Base-by-base conservation (phyloP, 2,888 invertebrate species). In the Abrostola tripartita region DNA sequence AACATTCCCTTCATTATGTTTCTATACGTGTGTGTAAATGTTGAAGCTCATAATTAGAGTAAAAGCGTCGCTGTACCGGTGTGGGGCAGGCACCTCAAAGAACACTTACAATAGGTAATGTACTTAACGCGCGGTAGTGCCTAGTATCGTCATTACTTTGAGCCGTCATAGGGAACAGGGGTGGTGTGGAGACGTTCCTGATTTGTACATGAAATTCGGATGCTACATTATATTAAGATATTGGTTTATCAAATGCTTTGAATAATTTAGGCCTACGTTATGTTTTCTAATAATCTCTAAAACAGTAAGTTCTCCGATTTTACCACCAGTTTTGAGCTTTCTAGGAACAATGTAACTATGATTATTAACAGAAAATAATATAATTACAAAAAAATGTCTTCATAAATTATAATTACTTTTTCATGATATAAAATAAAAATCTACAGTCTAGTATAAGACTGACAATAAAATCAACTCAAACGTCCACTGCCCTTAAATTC, bases 31-130 rank as follows among this genome's bases (percentile, higher is more conserved):
- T 74, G 79, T 79, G 78, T 81, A 83, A 82, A 81, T 85, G 83
- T 79, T 76, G 74, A 80, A 79, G 84, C 82, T 90, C 88, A 90
- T 93, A 92, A 93, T 94, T 93, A 93, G 91, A 89, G 92, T 91
- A 86, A 90, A 88, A 92, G 92, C 91, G 87, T 87, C 83, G 80
- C 85, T 82, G 51, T 50, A 56, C 53, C 85, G 57, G 65, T 88
- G 90, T 85, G 86, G 82, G 83, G 88, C 84, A 89, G 87, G 85
- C 86, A 85, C 89, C 91, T 92, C 90, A 90, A 88, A 91, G 92
- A 90, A 92, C 92, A 89, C 92, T 91, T 91, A 92, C 93, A 94
- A 93, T 93, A 91, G 92, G 90, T 93, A 93, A 94, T 93, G 92
- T 94, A 92, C 93, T 94, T 93, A 92, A 89, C 89, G 87, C 85